These are phyloP conservation scores for Heterotilapia buettikoferi DNA, from an alignment of 2,113 vertebrate species.

Conservation along the genomic window DNA sequence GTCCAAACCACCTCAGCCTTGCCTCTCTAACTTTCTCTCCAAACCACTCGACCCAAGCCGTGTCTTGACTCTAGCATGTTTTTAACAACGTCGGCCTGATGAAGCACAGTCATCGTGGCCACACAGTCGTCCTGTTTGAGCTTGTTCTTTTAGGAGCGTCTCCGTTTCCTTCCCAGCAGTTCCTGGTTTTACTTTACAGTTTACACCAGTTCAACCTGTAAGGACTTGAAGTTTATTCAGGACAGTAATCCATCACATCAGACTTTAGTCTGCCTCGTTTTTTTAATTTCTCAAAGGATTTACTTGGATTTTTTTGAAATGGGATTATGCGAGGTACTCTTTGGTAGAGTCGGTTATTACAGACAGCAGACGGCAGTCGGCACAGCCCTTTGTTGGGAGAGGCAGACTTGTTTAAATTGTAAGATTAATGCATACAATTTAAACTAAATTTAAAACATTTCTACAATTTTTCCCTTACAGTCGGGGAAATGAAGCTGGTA, in stretches of 20 bases:
- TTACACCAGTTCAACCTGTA: background rate
- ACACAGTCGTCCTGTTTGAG: background rate
- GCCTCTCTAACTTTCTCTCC: background rate
- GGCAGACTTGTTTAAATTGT: background rate
- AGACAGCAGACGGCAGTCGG: background rate
- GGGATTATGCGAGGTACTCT: background rate
- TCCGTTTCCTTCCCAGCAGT: background rate
- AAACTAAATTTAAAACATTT: background rate
- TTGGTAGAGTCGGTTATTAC: background rate
- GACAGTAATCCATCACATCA: background rate
- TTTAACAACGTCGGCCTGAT: background rate
- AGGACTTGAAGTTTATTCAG: background rate
- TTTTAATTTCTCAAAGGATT: background rate
- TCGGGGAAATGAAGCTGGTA: fast-evolving
- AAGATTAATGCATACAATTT: background rate
- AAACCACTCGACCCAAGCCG: background rate
- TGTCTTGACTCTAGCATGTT: background rate
- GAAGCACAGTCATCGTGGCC: background rate
- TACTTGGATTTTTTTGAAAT: background rate
- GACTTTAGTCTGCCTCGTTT: background rate
- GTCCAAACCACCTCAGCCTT: background rate
- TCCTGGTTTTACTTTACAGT: background rate
- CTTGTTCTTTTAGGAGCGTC: background rate
- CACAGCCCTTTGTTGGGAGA: background rate
- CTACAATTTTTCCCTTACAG: background rate